Evolutionary conservation across 1,140 invertebrate species (phyloP), one percentile per base, ranked within the genome.

Genomic region (Cherax quadricarinatus): DNA sequence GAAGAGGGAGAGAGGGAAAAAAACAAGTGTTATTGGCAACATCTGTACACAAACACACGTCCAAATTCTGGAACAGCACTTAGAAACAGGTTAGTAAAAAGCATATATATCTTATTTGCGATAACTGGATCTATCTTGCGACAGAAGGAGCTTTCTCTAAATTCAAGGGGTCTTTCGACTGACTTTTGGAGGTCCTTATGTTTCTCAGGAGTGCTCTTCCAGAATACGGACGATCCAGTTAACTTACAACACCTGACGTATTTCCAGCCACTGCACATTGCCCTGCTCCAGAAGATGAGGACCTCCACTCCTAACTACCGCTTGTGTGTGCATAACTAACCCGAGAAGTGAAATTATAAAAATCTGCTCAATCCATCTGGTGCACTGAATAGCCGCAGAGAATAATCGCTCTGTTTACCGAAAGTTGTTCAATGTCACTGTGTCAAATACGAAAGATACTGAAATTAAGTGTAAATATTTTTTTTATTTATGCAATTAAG

Each of bases 21-120:
- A 91, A 91, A 91, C 90, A 91, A 53, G 78, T 91, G 90, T 91
- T 91, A 91, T 91, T 91, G 80, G 90, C 90, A 91, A 91, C 90
- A 91, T 91, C 41, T 87, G 75, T 86, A 91, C 90, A 91, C 90
- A 91, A 91, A 91, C 90, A 91, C 89, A 80, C 57, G 81, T 91
- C 90, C 85, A 51, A 73, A 88, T 88, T 75, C 86, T 90, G 88
- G 88, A 90, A 90, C 88, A 90, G 88, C 88, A 90, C 88, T 90
- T 88, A 80, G 53, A 57, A 57, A 81, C 57, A n/a, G 90, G 88
- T 79, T 73, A 85, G 66, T 84, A 85, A 80, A 60, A 86, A 86
- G 84, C 85, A 57, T 57, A 57, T 57, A 57, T 57, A 10, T 57
- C 14, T 10, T 14, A 57, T 57, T 57, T 57, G 53, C 9, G 14